Base-by-base conservation (phyloP, 2,888 invertebrate genomes). In the Mesorhabditis spiculigera region DNA sequence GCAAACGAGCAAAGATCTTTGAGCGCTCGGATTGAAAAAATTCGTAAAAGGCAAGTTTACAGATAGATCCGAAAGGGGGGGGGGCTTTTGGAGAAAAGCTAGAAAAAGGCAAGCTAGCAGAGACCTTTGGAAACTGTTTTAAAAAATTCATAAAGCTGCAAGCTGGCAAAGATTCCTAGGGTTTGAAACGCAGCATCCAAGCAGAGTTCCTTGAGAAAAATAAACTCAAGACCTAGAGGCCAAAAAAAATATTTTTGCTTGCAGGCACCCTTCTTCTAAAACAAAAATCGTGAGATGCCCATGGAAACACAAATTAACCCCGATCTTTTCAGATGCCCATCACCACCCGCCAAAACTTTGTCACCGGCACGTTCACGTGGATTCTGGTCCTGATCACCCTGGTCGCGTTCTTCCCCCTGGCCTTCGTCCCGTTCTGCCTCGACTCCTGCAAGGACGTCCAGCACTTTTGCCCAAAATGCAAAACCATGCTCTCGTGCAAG, bases 391-490 rank as follows among this genome's bases (percentile, higher is more conserved):
- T 78, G 28, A 68, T 79, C 43, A 73, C 78, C 13, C 71, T 81
- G 64, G 71, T 79, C 66, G 76, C 73, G 75, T 81, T 81, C 77
- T 78, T 81, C 74, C 81, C 81, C 0, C 74, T 81, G 16, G 75
- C 77, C 6, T 81, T 78, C 58, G 75, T 78, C n/a, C 81, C 81
- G 6, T 81, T 81, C 75, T 78, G 78, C 65, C 70, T 81, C 50
- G 78, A 79, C 50, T 74, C 75, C 16, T 76, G 76, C 67, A 81
- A 81, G 69, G 79, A 81, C 72, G 77, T 71, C 64, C 78, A 81
- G 61, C 81, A 81, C 67, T 73, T 78, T 63, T 81, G 81, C 44
- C 79, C 81, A n/a, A 77, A 78, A 45, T 81, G 81, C 68, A 68
- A 75, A 6, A 67, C 72, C n/a, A 70, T 79, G 28, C 68, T 81